Percentiles rank a stretch among this genome's conserved stretches.
Conservation (phyloP, 2,888 invertebrate genomes). For the Drosophila algonquin region DNA sequence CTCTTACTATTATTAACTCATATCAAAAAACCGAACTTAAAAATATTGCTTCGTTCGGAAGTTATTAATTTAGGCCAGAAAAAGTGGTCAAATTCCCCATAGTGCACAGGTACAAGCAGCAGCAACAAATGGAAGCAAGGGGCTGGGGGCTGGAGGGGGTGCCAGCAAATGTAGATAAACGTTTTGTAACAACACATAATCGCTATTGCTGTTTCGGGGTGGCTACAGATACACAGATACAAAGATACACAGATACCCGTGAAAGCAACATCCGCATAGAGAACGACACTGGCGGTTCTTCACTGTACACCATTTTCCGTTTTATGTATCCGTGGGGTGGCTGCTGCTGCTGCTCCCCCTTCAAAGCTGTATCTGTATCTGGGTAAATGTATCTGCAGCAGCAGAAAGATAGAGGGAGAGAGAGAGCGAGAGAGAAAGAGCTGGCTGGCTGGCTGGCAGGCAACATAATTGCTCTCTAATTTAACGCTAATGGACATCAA, state of each 20-base stretch:
- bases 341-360: conserved; percentile 25
- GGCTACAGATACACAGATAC: conserved; percentile 37
- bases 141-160: neutral
- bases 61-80: too few relatives aligned
- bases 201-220: conserved; percentile 49
- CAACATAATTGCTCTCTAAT: conserved; percentile 70
- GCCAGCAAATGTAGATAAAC: conserved; percentile 67
- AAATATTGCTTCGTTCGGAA: too few relatives aligned
- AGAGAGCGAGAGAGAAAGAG: too few relatives aligned
- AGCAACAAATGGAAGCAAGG: conserved; percentile 39
- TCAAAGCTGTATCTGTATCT: conserved; percentile 28
- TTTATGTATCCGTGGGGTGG: conserved; percentile 28
- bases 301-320: conserved; percentile 10
- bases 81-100: too few relatives aligned
- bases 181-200: conserved; percentile 75
- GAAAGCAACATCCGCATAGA: conserved; percentile 23
- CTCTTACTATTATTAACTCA: too few relatives aligned
- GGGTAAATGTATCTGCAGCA: conserved; percentile 24
- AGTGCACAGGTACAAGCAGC: conserved; percentile 13
- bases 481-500: conserved; percentile 75
- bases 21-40: too few relatives aligned
- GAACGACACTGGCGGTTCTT: neutral
- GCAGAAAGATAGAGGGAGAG: neutral
- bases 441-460: too few relatives aligned
- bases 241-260: conserved; percentile 27